Conservation (phyloP, 2,113 vertebrate species). For the Epinephelus moara region DNA sequence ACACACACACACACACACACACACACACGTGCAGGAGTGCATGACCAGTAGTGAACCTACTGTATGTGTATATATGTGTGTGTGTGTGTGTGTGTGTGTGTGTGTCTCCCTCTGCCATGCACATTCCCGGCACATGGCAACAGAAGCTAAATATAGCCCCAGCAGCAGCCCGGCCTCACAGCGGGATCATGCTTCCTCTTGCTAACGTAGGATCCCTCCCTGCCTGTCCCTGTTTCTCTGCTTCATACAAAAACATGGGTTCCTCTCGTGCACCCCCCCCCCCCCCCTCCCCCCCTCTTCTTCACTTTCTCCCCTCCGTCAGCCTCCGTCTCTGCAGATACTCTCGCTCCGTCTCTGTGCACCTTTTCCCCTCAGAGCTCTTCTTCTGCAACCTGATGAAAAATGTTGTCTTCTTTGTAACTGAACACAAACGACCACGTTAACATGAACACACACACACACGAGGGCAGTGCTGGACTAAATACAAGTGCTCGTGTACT, state of each 20-base stretch:
- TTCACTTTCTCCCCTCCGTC: background rate
- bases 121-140: slow-evolving; percentile 85
- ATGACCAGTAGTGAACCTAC: slow-evolving; percentile 9
- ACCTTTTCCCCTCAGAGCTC: too few species aligned
- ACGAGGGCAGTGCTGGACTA: too few species aligned
- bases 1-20: background rate
- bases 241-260: slow-evolving; percentile 29
- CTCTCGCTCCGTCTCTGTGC: background rate
- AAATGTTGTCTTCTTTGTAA: background rate
- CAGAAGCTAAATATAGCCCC: slow-evolving; percentile 85
- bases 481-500: too few species aligned
- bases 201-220: slow-evolving; percentile 38
- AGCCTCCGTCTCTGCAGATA: background rate
- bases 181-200: slow-evolving; percentile 75
- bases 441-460: too few species aligned
- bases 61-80: slow-evolving; percentile 36
- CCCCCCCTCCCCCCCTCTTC: background rate
- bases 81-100: slow-evolving; percentile 32
- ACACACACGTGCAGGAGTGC: slow-evolving; percentile 12
- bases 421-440: too few species aligned
- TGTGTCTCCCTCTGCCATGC: slow-evolving; percentile 64
- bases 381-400: background rate
- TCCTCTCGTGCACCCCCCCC: background rate
- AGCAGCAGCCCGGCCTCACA: slow-evolving; percentile 68
- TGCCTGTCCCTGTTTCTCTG: slow-evolving; percentile 30